phyloP scores from a whole-genome alignment of 2,113 vertebrate species.

The Psittacus erithacus region DNA sequence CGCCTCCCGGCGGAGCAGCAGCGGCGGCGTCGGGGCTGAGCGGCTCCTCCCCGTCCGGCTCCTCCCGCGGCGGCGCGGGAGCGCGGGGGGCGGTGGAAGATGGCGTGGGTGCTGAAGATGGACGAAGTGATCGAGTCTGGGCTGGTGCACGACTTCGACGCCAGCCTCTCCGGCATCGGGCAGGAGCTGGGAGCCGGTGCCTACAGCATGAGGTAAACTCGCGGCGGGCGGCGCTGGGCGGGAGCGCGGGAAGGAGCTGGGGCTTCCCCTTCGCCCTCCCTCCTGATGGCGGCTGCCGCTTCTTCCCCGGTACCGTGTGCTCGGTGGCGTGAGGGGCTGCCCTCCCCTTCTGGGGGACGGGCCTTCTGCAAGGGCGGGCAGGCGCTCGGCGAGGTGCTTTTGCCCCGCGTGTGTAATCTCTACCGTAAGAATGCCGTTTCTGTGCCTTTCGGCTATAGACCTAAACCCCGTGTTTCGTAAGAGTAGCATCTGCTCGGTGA shows the following conservation, averaged over 20 bases:
- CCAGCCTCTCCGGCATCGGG: slow-evolving; percentile 91
- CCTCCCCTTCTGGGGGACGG: neutral
- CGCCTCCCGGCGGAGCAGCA: neutral
- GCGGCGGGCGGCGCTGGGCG: neutral
- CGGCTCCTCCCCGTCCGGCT: slow-evolving; percentile 44
- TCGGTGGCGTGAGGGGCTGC: neutral
- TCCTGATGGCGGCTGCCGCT: too few relatives aligned
- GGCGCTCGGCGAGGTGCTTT: neutral
- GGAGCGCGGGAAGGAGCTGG: neutral
- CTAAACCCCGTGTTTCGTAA: accelerated
- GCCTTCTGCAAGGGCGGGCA: neutral
- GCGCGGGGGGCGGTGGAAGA: slow-evolving; percentile 65
- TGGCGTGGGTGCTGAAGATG: slow-evolving; percentile 97
- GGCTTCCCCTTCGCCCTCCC: accelerated
- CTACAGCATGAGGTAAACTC: slow-evolving; percentile 91
- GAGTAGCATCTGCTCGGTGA: accelerated
- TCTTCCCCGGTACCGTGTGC: neutral
- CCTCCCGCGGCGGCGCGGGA: slow-evolving; percentile 33
- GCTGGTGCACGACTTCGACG: slow-evolving; percentile 93
- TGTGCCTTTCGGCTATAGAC: accelerated
- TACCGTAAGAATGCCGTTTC: accelerated
- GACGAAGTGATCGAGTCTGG: slow-evolving; percentile 94
- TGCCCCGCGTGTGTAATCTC: accelerated
- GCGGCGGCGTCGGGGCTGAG: slow-evolving; percentile 36
- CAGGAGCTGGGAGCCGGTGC: slow-evolving; percentile 93